Percentiles rank a stretch among this genome's conserved stretches.
phyloP scores from a whole-genome alignment of 1,140 invertebrate genomes.

The Meloidogyne hapla region DNA sequence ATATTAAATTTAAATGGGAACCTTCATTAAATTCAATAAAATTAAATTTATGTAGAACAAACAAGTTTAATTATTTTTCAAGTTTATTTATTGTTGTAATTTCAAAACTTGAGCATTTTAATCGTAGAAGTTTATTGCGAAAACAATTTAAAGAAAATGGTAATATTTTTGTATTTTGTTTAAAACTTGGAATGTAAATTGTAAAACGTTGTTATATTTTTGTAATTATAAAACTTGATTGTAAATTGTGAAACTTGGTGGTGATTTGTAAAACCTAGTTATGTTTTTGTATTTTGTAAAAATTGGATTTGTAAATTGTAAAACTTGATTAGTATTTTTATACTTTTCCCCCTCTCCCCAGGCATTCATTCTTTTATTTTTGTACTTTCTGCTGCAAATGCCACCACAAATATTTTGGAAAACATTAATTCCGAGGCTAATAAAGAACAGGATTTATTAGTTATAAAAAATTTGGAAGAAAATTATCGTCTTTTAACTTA shows the following conservation, averaged over 20 bases:
- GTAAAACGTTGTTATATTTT: too few species aligned
- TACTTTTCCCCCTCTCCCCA: neutral
- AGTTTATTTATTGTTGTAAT: conserved; percentile 4
- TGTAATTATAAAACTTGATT: too few species aligned
- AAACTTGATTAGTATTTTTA: too few species aligned
- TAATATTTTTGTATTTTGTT: neutral
- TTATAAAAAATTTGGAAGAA: conserved; percentile 29
- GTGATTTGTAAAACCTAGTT: too few species aligned
- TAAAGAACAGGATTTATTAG: conserved; percentile 27
- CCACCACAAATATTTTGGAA: neutral
- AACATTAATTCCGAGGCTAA: conserved; percentile 17
- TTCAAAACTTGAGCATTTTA: conserved; percentile 1
- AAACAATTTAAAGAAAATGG: neutral
- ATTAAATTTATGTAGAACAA: neutral
- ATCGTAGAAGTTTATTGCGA: neutral
- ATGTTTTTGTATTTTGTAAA: too few species aligned
- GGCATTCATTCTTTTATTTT: conserved; percentile 2
- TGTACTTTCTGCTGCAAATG: conserved; percentile 13
- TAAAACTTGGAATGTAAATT: too few species aligned
- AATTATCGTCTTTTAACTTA: conserved; percentile 43
- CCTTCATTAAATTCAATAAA: neutral
- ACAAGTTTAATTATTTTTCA: neutral
- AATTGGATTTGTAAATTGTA: too few species aligned
- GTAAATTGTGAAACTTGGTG: too few species aligned
- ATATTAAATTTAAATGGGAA: neutral